Percentiles rank a stretch among this genome's conserved stretches.
phyloP scores from a whole-genome alignment of 2,888 invertebrate genomes.

The Oxyscelio sp. region DNA sequence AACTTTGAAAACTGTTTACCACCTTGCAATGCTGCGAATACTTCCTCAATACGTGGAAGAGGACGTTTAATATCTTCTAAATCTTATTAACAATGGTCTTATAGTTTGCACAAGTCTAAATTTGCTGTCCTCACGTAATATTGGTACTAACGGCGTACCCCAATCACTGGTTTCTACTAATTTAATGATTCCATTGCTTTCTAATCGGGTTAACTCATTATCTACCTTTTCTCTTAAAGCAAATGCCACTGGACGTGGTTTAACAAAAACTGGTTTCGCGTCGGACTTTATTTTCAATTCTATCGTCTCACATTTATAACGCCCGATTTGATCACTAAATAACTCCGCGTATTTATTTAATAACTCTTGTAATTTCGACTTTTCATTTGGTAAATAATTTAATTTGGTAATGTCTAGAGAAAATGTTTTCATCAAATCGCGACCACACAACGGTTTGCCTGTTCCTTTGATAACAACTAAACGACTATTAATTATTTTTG shows the following conservation, averaged over 20 bases:
- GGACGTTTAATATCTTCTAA: conserved; percentile 79
- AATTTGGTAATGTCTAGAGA: neutral
- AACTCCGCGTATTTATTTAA: conserved; percentile 13
- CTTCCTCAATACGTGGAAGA: conserved; percentile 79
- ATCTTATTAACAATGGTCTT: conserved; percentile 80
- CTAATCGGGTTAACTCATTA: conserved; percentile 46
- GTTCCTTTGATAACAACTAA: conserved; percentile 63
- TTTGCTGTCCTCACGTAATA: too few relatives aligned
- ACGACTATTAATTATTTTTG: conserved; percentile 18
- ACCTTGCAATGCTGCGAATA: conserved; percentile 75
- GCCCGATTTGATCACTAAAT: conserved; percentile 59
- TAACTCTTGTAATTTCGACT: conserved; percentile 2
- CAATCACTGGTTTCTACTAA: conserved; percentile 19
- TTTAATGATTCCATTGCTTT: conserved; percentile 45
- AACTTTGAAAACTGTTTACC: conserved; percentile 75
- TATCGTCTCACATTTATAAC: conserved; percentile 61
- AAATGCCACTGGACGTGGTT: conserved; percentile 66
- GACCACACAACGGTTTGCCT: conserved; percentile 56
- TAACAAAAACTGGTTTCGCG: conserved; percentile 62
- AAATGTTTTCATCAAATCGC: conserved; percentile 61
- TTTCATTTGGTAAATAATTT: too few relatives aligned
- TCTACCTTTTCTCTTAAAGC: conserved; percentile 61
- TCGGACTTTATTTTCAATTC: conserved; percentile 47
- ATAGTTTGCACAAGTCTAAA: conserved; percentile 77
- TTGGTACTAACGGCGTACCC: too few relatives aligned